Evolutionary conservation across 2,888 invertebrate genomes (phyloP), one percentile per base, ranked within the genome.

Genomic region (Acleris cristana): DNA sequence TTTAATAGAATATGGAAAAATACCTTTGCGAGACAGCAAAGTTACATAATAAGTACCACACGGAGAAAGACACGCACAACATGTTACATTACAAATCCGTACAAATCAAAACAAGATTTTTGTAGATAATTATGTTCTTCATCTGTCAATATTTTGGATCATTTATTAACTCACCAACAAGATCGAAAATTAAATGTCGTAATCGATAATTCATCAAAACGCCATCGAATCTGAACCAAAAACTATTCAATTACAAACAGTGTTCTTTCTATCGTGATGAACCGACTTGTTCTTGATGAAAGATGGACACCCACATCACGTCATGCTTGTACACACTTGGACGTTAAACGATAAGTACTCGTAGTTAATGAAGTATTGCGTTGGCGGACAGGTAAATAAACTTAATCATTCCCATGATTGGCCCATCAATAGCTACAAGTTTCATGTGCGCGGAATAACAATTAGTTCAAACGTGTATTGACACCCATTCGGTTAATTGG

Each of bases 371-470:
- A 84, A 79, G 72, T 77, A 77, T 72, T 70, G 87, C 84, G 85
- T 88, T 82, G 85, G 86, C 79, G 87, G 87, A 87, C 84, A 86
- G 74, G 79, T 82, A 85, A 84, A 86, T 83, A 85, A 83, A 82
- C 77, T 80, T 82, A 84, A 84, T 85, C 78, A 85, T 83, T 81
- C 75, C 76, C 76, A 74, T 81, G 82, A 86, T 84, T 85, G 83
- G 79, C 78, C 77, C 81, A 82, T 81, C 75, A 73, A 72, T 77
- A 74, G 69, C 73, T 70, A 65, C 69, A 58, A 59, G 66, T 57
- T 69, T 51, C 45, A 30, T 58, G 56, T 57, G 61, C 53, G 61
- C 70, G 67, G 73, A 76, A 76, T 79, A 77, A 80, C 79, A 84
- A 82, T 85, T 83, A 82, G 77, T 74, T 69, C 64, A 71, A 73